A percentile compares a stretch with the other conserved stretches of the same genome.
These are phyloP conservation scores for Clamator glandarius DNA, from an alignment of 2,797 vertebrate genomes.

Conservation along the genomic window DNA sequence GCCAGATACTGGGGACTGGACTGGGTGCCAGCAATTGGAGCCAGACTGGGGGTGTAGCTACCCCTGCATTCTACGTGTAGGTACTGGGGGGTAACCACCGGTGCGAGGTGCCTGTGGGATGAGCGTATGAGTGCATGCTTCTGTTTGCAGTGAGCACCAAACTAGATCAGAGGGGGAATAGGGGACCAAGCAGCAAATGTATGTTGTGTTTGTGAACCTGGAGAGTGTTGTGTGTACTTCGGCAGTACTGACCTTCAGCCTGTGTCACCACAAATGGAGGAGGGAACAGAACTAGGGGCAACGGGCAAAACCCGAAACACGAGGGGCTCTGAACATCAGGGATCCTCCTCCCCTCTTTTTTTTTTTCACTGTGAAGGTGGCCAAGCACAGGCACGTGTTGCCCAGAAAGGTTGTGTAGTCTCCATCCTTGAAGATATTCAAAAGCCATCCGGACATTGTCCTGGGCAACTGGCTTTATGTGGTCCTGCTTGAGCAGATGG, in stretches of 20 bases:
- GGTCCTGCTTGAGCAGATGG: too few species aligned
- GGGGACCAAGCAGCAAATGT: not conserved
- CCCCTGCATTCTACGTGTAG: not conserved
- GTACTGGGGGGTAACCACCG: accelerated
- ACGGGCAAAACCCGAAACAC: not conserved
- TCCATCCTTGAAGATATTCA: not conserved
- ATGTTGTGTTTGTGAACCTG: not conserved
- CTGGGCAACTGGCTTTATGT: not conserved
- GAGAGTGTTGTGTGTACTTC: not conserved
- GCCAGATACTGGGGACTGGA: not conserved
- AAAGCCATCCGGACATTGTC: not conserved
- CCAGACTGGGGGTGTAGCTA: not conserved
- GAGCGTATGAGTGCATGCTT: not conserved
- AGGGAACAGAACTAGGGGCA: not conserved
- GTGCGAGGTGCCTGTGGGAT: not conserved
- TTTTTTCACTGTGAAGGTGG: not conserved
- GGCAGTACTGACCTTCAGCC: not conserved
- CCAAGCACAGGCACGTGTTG: not conserved
- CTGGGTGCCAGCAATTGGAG: not conserved
- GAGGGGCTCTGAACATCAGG: not conserved
- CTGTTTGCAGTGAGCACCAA: not conserved
- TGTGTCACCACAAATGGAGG: not conserved
- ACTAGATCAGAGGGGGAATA: not conserved
- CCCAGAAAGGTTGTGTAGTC: not conserved
- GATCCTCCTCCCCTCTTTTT: not conserved